Conservation (phyloP, 2,888 invertebrate species). For the Amorpha juglandis region DNA sequence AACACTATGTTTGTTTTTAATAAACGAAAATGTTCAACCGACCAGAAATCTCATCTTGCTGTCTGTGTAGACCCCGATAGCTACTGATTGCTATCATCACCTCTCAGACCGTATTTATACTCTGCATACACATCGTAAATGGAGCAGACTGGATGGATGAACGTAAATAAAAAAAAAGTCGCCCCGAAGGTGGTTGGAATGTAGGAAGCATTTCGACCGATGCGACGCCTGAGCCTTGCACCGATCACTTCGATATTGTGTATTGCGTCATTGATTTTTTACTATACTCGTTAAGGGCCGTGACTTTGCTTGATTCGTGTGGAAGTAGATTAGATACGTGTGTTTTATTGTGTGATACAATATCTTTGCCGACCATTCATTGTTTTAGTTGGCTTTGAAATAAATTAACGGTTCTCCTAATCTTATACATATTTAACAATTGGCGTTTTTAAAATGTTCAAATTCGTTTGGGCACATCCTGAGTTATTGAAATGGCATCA, state of each 20-base stretch:
- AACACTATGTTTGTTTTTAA: not conserved
- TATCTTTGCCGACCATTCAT: not conserved
- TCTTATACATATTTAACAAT: no score
- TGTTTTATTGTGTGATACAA: not conserved
- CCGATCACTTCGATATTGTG: constrained; percentile 34
- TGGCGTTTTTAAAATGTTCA: no score
- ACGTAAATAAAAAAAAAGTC: constrained; percentile 46
- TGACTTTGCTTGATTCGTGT: constrained; percentile 16
- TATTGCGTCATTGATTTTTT: constrained; percentile 39
- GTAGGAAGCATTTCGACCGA: constrained; percentile 70
- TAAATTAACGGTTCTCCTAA: no score
- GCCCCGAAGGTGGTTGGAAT: constrained; percentile 65
- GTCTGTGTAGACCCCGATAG: constrained; percentile 58
- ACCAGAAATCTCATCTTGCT: constrained; percentile 79
- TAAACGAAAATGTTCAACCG: constrained; percentile 44
- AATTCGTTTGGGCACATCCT: no score
- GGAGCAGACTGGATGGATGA: constrained; percentile 56
- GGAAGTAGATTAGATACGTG: not conserved
- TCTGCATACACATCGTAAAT: constrained; percentile 50
- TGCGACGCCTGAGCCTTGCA: constrained; percentile 43
- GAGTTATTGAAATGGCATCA: no score
- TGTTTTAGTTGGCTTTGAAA: not conserved
- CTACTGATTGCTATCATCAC: constrained; percentile 69
- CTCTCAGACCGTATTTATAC: constrained; percentile 67
- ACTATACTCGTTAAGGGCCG: constrained; percentile 28